Percentiles rank a stretch among this genome's conserved stretches.
Conservation (phyloP, 2,113 vertebrate species). For the Brachionichthys hirsutus region DNA sequence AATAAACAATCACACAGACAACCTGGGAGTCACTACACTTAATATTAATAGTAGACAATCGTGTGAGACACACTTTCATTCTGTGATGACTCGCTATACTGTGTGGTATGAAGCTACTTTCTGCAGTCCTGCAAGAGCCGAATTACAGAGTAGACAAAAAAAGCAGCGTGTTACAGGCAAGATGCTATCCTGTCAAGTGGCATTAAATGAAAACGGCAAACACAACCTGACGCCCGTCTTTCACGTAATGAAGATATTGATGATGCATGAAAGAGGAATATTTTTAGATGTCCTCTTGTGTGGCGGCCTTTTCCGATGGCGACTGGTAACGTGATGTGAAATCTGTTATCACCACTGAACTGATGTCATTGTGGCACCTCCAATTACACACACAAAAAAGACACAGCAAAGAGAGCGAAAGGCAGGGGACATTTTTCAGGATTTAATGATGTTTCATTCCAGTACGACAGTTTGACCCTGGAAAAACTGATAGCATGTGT, state of each 20-base stretch:
- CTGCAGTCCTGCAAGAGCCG: conserved; percentile 64
- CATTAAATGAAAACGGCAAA: conserved; percentile 69
- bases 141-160: conserved; percentile 65
- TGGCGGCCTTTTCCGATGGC: conserved; percentile 47
- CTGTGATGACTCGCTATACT: conserved; percentile 17
- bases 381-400: conserved; percentile 65
- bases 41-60: too few species aligned
- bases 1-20: too few species aligned
- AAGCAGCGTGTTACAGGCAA: conserved; percentile 65
- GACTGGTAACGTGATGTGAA: conserved; percentile 69
- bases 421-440: conserved; percentile 40
- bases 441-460: conserved; percentile 50
- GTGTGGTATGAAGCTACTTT: conserved; percentile 45
- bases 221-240: conserved; percentile 74
- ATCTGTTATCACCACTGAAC: conserved; percentile 70
- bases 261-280: conserved; percentile 78
- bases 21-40: too few species aligned
- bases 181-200: conserved; percentile 72
- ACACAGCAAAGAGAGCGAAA: conserved; percentile 34
- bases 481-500: conserved; percentile 53
- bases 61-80: conserved; percentile 4
- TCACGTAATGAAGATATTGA: conserved; percentile 79
- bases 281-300: conserved; percentile 68
- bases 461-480: conserved; percentile 57
- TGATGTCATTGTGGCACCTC: conserved; percentile 68